phyloP scores from a whole-genome alignment of 1,140 invertebrate genomes.

The Manduca sexta region DNA sequence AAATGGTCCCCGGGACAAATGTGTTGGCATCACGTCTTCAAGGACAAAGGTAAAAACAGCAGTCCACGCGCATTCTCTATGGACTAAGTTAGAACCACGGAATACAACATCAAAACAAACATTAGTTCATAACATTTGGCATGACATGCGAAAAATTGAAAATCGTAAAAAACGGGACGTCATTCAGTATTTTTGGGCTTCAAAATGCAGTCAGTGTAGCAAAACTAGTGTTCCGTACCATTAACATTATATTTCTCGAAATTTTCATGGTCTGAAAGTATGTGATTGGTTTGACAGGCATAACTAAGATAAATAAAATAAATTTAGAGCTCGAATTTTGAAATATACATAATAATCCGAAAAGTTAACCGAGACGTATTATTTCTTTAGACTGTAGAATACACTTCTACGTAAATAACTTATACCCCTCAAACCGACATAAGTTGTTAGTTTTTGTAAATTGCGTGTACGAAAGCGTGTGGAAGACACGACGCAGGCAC shows the following conservation, averaged over 20 bases:
- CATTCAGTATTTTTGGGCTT: background rate
- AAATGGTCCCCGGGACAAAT: background rate
- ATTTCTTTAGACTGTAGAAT: too few relatives aligned
- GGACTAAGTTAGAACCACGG: slow-evolving; percentile 4
- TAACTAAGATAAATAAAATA: too few relatives aligned
- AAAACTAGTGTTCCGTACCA: background rate
- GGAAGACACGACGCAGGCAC: background rate
- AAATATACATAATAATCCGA: too few relatives aligned
- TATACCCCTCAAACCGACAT: background rate
- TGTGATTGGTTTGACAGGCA: too few relatives aligned
- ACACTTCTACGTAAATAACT: background rate
- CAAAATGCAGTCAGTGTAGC: too few relatives aligned
- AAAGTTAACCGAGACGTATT: too few relatives aligned
- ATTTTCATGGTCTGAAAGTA: background rate
- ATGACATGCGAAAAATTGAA: slow-evolving; percentile 34
- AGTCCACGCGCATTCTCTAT: slow-evolving; percentile 27
- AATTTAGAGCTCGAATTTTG: too few relatives aligned
- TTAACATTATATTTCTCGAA: background rate
- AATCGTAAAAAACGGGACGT: background rate
- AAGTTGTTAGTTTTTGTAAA: slow-evolving; percentile 15
- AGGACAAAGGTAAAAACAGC: slow-evolving; percentile 14
- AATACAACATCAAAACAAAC: slow-evolving; percentile 18
- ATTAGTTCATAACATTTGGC: slow-evolving; percentile 36
- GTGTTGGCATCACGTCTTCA: slow-evolving; percentile 25
- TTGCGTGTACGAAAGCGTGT: slow-evolving; percentile 8